These are phyloP conservation scores for Hemibates koningsi DNA, from an alignment of 2,113 vertebrate species.

Conservation along the genomic window DNA sequence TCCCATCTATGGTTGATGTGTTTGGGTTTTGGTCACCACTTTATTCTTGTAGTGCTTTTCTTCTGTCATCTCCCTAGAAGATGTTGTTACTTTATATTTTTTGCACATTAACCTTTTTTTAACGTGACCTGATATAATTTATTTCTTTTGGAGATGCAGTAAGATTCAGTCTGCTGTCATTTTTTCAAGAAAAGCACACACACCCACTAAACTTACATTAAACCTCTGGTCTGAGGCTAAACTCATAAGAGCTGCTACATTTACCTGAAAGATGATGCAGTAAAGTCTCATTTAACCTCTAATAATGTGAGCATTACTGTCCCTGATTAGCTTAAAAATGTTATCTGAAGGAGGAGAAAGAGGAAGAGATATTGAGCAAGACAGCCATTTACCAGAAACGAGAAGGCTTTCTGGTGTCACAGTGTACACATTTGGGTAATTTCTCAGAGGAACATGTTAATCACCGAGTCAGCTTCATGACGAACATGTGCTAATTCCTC, in stretches of 20 bases:
- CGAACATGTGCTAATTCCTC: neutral
- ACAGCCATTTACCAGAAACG: neutral
- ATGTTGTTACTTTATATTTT: neutral
- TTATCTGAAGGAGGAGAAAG: constrained; percentile 3
- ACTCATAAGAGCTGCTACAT: neutral
- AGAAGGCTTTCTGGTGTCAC: constrained; percentile 3
- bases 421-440: neutral
- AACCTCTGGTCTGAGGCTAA: neutral
- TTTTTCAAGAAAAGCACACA: neutral
- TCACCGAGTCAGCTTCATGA: neutral
- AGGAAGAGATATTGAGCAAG: neutral
- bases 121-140: neutral
- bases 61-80: neutral
- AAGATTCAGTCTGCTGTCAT: neutral
- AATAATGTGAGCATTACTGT: constrained; percentile 6
- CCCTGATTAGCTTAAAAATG: neutral
- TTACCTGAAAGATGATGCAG: neutral
- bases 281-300: neutral
- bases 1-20: neutral
- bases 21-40: constrained; percentile 2
- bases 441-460: neutral
- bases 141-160: neutral
- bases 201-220: neutral
- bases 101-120: neutral
- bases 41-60: neutral